A percentile compares a stretch with the other conserved stretches of the same genome.
These are phyloP conservation scores for Alloplasta piceator DNA, from an alignment of 2,888 invertebrate genomes.

Conservation along the genomic window DNA sequence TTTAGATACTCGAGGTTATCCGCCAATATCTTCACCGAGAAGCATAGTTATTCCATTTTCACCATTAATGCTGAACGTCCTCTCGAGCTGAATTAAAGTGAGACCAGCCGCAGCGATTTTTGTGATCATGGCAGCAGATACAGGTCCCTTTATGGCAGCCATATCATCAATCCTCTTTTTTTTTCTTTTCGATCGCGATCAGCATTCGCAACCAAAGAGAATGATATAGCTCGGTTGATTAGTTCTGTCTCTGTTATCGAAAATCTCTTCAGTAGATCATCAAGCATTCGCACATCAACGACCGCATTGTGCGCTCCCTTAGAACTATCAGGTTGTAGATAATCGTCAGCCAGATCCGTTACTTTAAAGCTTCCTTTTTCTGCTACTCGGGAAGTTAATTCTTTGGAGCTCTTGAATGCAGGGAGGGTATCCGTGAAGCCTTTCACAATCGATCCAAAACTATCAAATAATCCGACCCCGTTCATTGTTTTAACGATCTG, in stretches of 20 bases:
- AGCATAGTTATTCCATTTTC: conserved; percentile 22
- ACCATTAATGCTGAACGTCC: conserved; percentile 16
- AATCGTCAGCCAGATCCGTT: conserved; percentile 25
- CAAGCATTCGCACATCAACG: conserved; percentile 26
- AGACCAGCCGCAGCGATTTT: conserved; percentile 20
- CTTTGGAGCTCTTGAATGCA: conserved; percentile 28
- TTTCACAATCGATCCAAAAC: conserved; percentile 21
- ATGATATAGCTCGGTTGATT: conserved; percentile 20
- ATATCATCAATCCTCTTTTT: conserved; percentile 32
- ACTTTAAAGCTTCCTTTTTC: conserved; percentile 30
- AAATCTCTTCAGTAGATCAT: conserved; percentile 22
- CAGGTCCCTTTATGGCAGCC: conserved; percentile 25
- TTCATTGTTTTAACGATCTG: conserved; percentile 27
- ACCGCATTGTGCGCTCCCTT: conserved; percentile 37
- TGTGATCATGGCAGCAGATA: conserved; percentile 27
- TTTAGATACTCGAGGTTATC: conserved; percentile 27
- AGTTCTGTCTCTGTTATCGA: conserved; percentile 19
- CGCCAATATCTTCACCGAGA: conserved; percentile 40
- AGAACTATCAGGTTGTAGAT: conserved; percentile 24
- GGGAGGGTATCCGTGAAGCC: conserved; percentile 39
- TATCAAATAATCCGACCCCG: conserved; percentile 16
- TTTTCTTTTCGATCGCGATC: conserved; percentile 13
- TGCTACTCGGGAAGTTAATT: conserved; percentile 17
- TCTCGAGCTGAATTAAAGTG: conserved; percentile 15
- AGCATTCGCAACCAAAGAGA: conserved; percentile 29